Conservation (phyloP, 2,797 vertebrate genomes). For the Sebastes wilsoni region DNA sequence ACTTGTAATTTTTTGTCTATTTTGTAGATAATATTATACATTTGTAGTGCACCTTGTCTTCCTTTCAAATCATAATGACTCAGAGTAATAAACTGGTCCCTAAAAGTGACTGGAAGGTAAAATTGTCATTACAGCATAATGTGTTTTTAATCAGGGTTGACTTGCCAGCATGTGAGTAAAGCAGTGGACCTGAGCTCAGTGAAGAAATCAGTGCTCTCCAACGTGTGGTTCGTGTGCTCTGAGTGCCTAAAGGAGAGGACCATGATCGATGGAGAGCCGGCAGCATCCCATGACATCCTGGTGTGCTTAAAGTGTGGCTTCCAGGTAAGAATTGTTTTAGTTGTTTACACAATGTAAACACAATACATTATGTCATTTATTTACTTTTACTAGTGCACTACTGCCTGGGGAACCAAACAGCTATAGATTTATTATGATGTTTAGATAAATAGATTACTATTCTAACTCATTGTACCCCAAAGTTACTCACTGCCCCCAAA, state of each 20-base stretch:
- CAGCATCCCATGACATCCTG: slow-evolving; percentile 86
- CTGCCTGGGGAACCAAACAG: neutral
- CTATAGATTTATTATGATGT: too few relatives aligned
- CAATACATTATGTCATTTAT: neutral
- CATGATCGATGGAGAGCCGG: slow-evolving; percentile 83
- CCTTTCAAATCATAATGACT: neutral
- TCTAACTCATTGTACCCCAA: too few relatives aligned
- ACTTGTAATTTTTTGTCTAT: too few relatives aligned
- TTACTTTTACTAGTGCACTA: too few relatives aligned
- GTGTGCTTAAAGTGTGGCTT: slow-evolving; percentile 95
- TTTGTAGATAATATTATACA: too few relatives aligned
- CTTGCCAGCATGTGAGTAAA: slow-evolving; percentile 93
- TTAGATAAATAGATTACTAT: too few relatives aligned
- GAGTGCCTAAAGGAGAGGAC: slow-evolving; percentile 94
- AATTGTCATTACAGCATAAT: neutral
- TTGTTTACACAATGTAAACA: neutral
- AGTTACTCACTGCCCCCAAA: too few relatives aligned
- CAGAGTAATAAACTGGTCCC: neutral
- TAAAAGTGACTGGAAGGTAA: neutral
- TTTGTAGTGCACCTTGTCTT: neutral
- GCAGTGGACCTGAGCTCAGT: slow-evolving; percentile 92
- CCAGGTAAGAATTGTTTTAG: slow-evolving; percentile 83
- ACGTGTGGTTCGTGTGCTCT: slow-evolving; percentile 89
- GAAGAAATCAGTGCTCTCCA: slow-evolving; percentile 89
- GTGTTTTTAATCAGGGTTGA: slow-evolving; percentile 81